Percentiles rank a stretch among this genome's conserved stretches.
Conservation (phyloP, 2,797 vertebrate genomes). For the Enteromius argenteus region DNA sequence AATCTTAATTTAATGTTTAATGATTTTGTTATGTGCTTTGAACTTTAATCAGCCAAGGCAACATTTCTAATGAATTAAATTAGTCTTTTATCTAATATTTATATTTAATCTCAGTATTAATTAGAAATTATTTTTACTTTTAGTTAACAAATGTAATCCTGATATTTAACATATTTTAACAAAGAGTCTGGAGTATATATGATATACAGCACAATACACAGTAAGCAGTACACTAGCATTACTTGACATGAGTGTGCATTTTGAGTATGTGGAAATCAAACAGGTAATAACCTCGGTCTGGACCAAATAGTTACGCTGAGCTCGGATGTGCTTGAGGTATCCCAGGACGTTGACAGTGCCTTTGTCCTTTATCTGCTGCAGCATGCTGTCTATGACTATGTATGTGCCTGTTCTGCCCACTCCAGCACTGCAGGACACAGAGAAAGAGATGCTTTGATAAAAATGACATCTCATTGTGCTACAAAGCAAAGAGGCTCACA, state of each 20-base stretch:
- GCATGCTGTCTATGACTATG: conserved; percentile 99
- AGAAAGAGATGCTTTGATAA: conserved; percentile 28
- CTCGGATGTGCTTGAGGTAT: conserved; percentile 99
- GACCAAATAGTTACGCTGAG: conserved; percentile 99
- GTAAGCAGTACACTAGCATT: not conserved
- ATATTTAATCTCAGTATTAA: not conserved
- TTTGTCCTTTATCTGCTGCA: conserved; percentile 99
- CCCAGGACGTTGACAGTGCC: conserved; percentile 96
- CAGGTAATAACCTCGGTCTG: conserved; percentile 91
- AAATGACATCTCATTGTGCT: not conserved
- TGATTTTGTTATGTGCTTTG: not conserved
- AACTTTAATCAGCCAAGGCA: not conserved
- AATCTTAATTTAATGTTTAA: not conserved
- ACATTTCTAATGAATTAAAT: not conserved
- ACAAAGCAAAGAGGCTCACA: not conserved
- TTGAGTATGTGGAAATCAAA: conserved; percentile 1
- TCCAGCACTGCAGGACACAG: conserved; percentile 85
- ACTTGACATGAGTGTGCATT: not conserved
- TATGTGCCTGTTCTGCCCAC: conserved; percentile 99
- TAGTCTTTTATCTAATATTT: not conserved
- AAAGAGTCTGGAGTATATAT: not conserved
- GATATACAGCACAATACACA: not conserved
- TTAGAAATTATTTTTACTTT: not conserved
- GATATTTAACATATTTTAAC: not conserved
- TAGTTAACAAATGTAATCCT: not conserved